These are phyloP conservation scores for Hypanus sabinus DNA, from an alignment of 2,113 vertebrate species.

Conservation along the genomic window DNA sequence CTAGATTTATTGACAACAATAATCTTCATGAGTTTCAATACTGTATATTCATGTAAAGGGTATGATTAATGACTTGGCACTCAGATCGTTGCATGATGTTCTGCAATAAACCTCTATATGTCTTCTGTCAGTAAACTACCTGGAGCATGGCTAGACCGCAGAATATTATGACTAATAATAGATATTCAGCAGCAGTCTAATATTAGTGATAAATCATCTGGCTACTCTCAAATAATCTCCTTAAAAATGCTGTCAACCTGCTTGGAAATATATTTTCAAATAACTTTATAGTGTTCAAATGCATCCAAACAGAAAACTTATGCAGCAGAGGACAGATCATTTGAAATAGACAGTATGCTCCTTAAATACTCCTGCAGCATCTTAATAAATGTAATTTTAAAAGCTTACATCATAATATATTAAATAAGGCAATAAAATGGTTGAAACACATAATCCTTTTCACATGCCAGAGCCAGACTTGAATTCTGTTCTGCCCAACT, in stretches of 20 bases:
- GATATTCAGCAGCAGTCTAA: not conserved
- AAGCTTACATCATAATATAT: not conserved
- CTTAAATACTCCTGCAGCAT: not conserved
- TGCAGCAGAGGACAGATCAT: not conserved
- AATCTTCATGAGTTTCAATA: not conserved
- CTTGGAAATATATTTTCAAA: not conserved
- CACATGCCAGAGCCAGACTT: not conserved
- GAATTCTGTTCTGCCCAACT: not conserved
- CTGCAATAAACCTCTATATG: not conserved
- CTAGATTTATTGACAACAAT: not conserved
- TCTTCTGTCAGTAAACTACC: not conserved
- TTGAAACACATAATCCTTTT: not conserved
- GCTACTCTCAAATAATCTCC: not conserved
- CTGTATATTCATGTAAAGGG: not conserved
- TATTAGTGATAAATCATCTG: constrained; percentile 16
- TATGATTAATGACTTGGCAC: not conserved
- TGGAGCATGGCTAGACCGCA: not conserved
- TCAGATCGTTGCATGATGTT: not conserved
- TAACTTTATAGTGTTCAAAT: not conserved
- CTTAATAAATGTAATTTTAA: not conserved
- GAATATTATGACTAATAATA: constrained; percentile 3
- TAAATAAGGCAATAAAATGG: not conserved
- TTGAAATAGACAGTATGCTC: not conserved
- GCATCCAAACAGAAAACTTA: not conserved
- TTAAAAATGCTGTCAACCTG: not conserved